Evolutionary conservation across 2,888 invertebrate species (phyloP).

Genomic region (Melanophora roralis): DNA sequence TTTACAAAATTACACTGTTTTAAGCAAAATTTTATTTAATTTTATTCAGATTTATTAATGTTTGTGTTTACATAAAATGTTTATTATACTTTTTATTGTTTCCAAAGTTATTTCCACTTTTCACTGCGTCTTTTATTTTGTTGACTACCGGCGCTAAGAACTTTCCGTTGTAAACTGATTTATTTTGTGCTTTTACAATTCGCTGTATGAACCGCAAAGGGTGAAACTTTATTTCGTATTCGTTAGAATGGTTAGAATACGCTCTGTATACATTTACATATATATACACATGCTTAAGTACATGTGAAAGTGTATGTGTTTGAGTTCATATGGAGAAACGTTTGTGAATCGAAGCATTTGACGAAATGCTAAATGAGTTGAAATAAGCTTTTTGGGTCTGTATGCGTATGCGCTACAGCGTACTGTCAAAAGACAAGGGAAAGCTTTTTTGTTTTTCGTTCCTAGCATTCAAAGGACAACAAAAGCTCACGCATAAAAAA

Average conservation of each 20-base stretch:
- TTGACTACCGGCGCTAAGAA: slow-evolving; percentile 75
- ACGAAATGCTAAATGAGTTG: slow-evolving; percentile 24
- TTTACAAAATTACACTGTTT: background rate
- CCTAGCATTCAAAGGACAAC: slow-evolving; percentile 56
- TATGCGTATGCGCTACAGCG: slow-evolving; percentile 21
- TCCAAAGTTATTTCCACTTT: slow-evolving; percentile 9
- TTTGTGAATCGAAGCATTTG: slow-evolving; percentile 43
- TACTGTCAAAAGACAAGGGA: background rate
- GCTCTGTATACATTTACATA: too few species aligned
- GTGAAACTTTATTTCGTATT: slow-evolving; percentile 55
- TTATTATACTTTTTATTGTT: slow-evolving; percentile 22
- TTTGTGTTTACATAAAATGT: slow-evolving; percentile 7
- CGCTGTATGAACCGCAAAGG: slow-evolving; percentile 57
- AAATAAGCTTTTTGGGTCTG: slow-evolving; percentile 33
- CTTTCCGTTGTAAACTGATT: slow-evolving; percentile 76
- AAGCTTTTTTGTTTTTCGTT: slow-evolving; percentile 30
- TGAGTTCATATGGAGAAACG: slow-evolving; percentile 40
- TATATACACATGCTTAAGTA: too few species aligned
- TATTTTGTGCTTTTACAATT: slow-evolving; percentile 58
- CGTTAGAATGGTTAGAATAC: too few species aligned
- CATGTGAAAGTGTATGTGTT: background rate
- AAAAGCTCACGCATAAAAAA: slow-evolving; percentile 9
- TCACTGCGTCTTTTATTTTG: slow-evolving; percentile 42
- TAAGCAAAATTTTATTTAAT: background rate
- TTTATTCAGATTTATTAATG: background rate